Evolutionary conservation across 2,797 vertebrate genomes (phyloP), one percentile per base, ranked within the genome.

Genomic region (Pseudomugil gertrudae): DNA sequence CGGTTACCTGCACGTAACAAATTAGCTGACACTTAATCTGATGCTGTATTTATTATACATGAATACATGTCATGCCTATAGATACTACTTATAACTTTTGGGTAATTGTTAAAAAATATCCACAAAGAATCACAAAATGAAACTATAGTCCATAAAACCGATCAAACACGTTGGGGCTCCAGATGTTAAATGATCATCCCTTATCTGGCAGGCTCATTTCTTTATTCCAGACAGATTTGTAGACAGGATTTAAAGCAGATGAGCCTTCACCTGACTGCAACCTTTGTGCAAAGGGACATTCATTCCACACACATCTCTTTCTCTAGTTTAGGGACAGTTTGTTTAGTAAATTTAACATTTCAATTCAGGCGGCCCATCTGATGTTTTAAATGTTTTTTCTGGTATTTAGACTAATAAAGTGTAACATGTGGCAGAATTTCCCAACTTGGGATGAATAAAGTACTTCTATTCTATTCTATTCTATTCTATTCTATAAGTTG

Each of bases 191-290:
- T 3, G 30, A 35, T 52, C 3, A 4, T 24, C 53, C 9, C 3
- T 10, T 51, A 74, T 84, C 58, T 70, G 53, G 33, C 55, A 2
- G 21, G 54, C 26, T 79, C 69, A 73, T 61, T 70, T 74, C 48
- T 69, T 56, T 47, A 35, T 58, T 63, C 38, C 61, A 84, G 76
- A 88, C 88, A 86, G 80, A 88, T 80, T 66, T 81, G 15, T 27
- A 60, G 69, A 68, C 29, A 10, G 30, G 61, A 63, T 69, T 83
- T 74, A 63, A 80, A 78, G 54, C 53, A 79, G 80, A 79, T 83
- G 38, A 88, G 84, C 83, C 76, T 76, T 92, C 76, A 91, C 91
- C 91, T 92, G 90, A 92, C 91, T 86, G 84, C 79, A 91, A 92
- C 89, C 92, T 91, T 81, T 73, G 79, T 56, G 36, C 27, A 83